A percentile compares a stretch with the other conserved stretches of the same genome.
These are phyloP conservation scores for Asobara japonica DNA, from an alignment of 1,140 invertebrate genomes.

Conservation along the genomic window DNA sequence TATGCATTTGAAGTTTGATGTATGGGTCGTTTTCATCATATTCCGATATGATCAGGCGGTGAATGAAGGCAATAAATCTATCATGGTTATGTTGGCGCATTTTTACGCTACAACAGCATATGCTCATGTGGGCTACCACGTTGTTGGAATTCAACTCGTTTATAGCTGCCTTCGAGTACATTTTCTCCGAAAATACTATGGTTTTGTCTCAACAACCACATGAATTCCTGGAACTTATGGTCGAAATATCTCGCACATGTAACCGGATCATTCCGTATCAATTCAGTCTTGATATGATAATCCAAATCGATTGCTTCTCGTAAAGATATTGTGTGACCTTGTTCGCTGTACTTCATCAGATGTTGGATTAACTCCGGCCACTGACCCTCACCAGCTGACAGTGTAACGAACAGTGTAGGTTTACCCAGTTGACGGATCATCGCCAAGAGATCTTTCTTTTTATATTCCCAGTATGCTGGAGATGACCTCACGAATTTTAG, in stretches of 20 bases:
- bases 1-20: constrained; percentile 11
- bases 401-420: neutral
- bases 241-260: too few species aligned
- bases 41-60: constrained; percentile 14
- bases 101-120: constrained; percentile 2
- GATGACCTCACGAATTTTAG: neutral
- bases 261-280: neutral
- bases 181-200: too few species aligned
- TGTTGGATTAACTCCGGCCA: neutral
- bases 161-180: too few species aligned
- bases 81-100: neutral
- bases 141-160: too few species aligned
- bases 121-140: too few species aligned
- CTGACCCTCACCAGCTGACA: neutral
- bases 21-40: constrained; percentile 18
- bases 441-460: neutral
- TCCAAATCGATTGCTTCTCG: neutral
- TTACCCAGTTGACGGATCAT: neutral
- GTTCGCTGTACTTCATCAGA: neutral
- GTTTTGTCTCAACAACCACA: too few species aligned
- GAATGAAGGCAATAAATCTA: neutral
- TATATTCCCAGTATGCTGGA: too few species aligned
- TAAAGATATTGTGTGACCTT: neutral
- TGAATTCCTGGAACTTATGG: constrained; percentile 13
- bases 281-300: neutral